Evolutionary conservation across 2,113 vertebrate species (phyloP), one percentile per base, ranked within the genome.

Genomic region (Oncorhynchus masou): DNA sequence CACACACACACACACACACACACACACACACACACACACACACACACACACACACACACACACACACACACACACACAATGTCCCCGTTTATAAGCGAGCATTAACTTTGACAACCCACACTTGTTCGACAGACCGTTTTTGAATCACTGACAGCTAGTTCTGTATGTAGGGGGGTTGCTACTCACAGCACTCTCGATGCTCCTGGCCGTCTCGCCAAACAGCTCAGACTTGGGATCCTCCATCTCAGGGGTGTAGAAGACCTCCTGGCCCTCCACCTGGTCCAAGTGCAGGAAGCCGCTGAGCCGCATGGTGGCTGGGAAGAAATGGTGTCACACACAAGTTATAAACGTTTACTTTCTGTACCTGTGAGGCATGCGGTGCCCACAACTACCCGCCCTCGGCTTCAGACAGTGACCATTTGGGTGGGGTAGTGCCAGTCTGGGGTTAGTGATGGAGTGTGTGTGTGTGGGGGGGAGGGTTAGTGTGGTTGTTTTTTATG

Each of bases 241-340:
- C 97, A 99, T 97, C 94, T 99, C 97, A 0, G 96, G 95, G 0
- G 96, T 98, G 93, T 99, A 97, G 92, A 99, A 96, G 3, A 99
- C 90, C 88, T 99, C 98, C 87, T 98, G 96, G 24, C 95, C 96
- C 68, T 99, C 97, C 31, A 99, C 95, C 81, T 95, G 94, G 84
- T 98, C 96, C 76, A 99, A 84, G 83, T 97, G 95, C 83, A 99
- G 93, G 83, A 93, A 93, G 0, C 96, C 97, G 0, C 90, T 95
- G 94, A 97, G 98, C n/a, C 86, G 95, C 83, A 95, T 96, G 85
- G 98, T 99, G 70, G 96, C 98, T 99, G 90, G 0, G n/a, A 51
- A 68, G 79, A 74, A 31, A 29, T 31, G 20, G 39, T 54, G 45
- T 8, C 62, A 51, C n/a, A 27, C 79, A 8, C 25, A 27, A 68